Evolutionary conservation across 1,140 invertebrate species (phyloP).

Genomic region (Tyrophagus putrescentiae): DNA sequence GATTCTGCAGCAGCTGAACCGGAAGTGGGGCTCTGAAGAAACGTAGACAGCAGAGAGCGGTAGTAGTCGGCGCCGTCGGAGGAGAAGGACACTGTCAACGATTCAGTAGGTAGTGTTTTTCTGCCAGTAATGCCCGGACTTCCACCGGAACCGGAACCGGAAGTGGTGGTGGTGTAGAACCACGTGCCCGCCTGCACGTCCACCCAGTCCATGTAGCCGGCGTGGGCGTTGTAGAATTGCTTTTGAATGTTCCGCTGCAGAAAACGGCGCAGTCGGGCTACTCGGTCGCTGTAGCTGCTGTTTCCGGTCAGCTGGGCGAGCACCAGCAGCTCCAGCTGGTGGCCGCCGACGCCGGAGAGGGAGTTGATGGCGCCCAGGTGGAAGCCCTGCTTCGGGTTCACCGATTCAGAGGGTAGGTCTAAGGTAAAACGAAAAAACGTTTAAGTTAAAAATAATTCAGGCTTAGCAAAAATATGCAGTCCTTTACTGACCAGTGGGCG

Average conservation of each 20-base stretch:
- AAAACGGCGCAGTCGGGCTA: constrained; percentile 77
- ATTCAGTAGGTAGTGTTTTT: constrained; percentile 25
- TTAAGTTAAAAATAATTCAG: no score
- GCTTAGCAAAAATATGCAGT: no score
- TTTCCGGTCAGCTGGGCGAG: constrained; percentile 92
- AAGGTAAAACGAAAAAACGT: no score
- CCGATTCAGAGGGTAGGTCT: no score
- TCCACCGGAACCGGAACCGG: no score
- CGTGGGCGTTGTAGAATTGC: constrained; percentile 55
- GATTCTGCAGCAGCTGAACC: constrained; percentile 70
- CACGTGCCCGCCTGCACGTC: constrained; percentile 88
- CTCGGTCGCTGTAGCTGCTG: no score
- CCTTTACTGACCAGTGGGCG: no score
- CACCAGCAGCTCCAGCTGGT: constrained; percentile 91
- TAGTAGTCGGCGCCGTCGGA: constrained; percentile 99
- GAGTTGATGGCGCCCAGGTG: no score
- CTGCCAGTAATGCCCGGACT: no score
- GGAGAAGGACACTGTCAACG: constrained; percentile 85
- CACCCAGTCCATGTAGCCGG: constrained; percentile 92
- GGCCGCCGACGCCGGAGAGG: constrained; percentile 86
- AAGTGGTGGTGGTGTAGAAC: no score
- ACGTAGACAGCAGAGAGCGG: constrained; percentile 91
- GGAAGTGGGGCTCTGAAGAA: constrained; percentile 65
- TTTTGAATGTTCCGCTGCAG: constrained; percentile 63
- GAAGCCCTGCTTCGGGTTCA: no score